These are phyloP conservation scores for Rhynchophorus ferrugineus DNA, from an alignment of 1,140 invertebrate genomes.

Conservation along the genomic window DNA sequence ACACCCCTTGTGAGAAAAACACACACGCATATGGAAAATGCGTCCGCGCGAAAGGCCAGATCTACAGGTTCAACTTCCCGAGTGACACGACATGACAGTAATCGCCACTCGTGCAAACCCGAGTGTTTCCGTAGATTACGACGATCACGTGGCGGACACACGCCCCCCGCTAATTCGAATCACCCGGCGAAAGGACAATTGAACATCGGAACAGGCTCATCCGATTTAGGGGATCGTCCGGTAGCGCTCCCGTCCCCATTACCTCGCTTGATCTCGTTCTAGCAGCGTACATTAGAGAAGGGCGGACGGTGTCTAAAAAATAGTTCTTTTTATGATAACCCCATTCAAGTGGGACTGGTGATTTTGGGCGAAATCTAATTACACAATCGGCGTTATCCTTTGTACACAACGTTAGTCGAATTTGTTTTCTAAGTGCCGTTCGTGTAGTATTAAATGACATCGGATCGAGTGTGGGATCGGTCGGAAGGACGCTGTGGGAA, in stretches of 20 bases:
- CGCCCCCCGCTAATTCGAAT: constrained; percentile 19
- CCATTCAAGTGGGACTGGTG: constrained; percentile 6
- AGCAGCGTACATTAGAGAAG: background rate
- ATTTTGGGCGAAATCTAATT: constrained; percentile 21
- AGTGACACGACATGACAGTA: constrained; percentile 24
- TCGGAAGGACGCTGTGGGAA: background rate
- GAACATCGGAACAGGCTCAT: constrained; percentile 9
- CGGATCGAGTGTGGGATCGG: background rate
- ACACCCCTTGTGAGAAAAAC: no score
- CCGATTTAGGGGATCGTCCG: background rate
- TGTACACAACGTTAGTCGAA: constrained; percentile 17
- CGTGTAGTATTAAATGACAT: constrained; percentile 21
- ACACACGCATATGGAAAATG: no score
- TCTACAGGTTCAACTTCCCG: constrained; percentile 10
- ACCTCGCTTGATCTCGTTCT: background rate
- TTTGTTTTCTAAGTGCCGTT: constrained; percentile 23
- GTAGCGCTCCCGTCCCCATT: no score
- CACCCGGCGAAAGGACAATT: constrained; percentile 14
- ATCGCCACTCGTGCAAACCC: constrained; percentile 18
- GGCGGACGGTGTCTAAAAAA: background rate
- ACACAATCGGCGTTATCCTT: constrained; percentile 20
- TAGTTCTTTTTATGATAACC: background rate
- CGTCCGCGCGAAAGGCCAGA: constrained; percentile 12
- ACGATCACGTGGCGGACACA: constrained; percentile 10
- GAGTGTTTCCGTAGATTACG: constrained; percentile 25